phyloP scores from a whole-genome alignment of 2,888 invertebrate species.

The Drosophila silvestris region DNA sequence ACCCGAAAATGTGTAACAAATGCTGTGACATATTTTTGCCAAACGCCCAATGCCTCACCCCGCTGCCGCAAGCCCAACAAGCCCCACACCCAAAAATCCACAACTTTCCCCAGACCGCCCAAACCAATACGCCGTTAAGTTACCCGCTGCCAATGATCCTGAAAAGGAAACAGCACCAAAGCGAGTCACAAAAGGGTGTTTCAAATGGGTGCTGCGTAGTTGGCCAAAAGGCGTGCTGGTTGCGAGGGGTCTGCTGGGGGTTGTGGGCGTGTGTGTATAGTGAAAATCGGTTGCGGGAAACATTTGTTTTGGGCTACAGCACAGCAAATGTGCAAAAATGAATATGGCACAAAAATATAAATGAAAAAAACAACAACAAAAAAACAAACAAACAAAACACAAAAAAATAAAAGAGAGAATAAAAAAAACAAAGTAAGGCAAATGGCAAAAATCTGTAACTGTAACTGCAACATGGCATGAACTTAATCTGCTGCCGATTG shows the following conservation, averaged over 20 bases:
- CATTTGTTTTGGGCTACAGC: conserved; percentile 75
- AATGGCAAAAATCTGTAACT: conserved; percentile 73
- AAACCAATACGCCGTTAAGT: conserved; percentile 38
- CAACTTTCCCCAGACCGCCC: not conserved
- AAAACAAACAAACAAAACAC: conserved; percentile 18
- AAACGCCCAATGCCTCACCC: conserved; percentile 35
- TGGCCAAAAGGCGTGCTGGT: not conserved
- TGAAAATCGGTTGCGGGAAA: conserved; percentile 74
- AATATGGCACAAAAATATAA: conserved; percentile 53
- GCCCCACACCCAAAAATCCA: not conserved
- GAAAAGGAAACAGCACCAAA: conserved; percentile 69
- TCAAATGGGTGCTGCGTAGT: conserved; percentile 36
- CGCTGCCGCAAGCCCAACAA: not conserved
- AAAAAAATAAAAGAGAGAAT: conserved; percentile 19
- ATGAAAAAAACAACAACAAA: conserved; percentile 3
- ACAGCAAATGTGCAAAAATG: conserved; percentile 71
- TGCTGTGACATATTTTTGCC: conserved; percentile 79
- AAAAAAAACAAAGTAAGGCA: conserved; percentile 38
- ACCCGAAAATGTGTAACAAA: conserved; percentile 81
- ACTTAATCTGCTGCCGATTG: conserved; percentile 78
- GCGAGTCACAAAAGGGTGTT: conserved; percentile 64
- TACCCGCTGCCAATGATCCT: conserved; percentile 75
- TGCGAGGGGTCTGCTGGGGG: not conserved
- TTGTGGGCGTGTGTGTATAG: conserved; percentile 30
- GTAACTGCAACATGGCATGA: conserved; percentile 80